Percentiles rank a stretch among this genome's conserved stretches.
Conservation (phyloP, 1,140 invertebrate species). For the Cyclina sinensis region DNA sequence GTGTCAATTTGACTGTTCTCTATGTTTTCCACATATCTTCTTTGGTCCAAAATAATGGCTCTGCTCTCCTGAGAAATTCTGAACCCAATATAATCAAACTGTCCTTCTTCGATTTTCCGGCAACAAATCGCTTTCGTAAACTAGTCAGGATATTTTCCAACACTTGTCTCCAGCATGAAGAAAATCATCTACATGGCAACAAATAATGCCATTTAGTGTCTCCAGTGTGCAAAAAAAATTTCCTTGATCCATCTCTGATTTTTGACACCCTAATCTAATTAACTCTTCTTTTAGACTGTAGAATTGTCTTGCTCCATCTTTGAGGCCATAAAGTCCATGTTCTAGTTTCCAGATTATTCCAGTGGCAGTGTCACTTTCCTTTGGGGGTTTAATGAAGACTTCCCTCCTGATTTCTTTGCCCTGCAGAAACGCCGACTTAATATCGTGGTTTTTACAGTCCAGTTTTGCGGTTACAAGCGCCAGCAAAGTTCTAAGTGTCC, state of each 20-base stretch:
- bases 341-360: no score
- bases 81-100: no score
- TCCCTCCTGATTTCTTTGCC: no score
- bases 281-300: slow-evolving; percentile 54
- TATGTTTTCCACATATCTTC: no score
- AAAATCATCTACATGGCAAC: no score
- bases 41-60: no score
- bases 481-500: no score
- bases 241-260: slow-evolving; percentile 36
- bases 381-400: slow-evolving; percentile 63
- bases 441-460: slow-evolving; percentile 71
- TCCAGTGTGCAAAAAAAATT: slow-evolving; percentile 44
- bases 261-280: no score
- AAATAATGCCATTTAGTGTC: slow-evolving; percentile 40
- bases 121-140: slow-evolving; percentile 51
- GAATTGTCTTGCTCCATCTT: no score
- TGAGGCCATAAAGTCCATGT: no score
- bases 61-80: no score
- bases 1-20: no score
- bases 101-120: slow-evolving; percentile 46
- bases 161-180: slow-evolving; percentile 44
- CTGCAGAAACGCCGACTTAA: slow-evolving; percentile 70
- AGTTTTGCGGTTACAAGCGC: slow-evolving; percentile 50
- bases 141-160: slow-evolving; percentile 45
- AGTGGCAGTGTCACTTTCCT: slow-evolving; percentile 34